Evolutionary conservation across 2,113 vertebrate genomes (phyloP).

Genomic region (Glaucidium brasilianum): DNA sequence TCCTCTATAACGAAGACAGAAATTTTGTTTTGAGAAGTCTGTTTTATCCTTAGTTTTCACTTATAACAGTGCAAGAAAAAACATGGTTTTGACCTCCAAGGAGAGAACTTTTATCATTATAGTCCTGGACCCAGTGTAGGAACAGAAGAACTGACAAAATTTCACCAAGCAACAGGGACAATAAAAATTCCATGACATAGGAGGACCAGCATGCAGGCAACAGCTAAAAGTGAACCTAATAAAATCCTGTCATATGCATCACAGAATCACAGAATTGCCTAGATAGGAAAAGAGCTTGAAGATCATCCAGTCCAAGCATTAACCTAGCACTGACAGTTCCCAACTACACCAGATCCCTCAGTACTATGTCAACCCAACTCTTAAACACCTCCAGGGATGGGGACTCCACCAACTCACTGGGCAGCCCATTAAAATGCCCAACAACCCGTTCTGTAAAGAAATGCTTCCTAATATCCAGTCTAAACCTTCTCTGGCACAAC

Average conservation of each 20-base stretch:
- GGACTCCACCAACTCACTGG: too few relatives aligned
- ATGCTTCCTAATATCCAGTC: too few relatives aligned
- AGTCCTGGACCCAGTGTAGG: neutral
- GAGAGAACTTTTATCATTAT: neutral
- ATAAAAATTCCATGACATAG: neutral
- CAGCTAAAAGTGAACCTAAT: neutral
- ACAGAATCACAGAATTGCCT: too few relatives aligned
- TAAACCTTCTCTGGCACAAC: too few relatives aligned
- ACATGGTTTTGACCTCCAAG: neutral
- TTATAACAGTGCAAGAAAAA: neutral
- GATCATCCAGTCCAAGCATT: too few relatives aligned
- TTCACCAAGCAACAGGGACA: neutral
- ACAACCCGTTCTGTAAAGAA: too few relatives aligned
- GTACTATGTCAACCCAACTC: too few relatives aligned
- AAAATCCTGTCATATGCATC: neutral
- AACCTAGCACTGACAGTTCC: too few relatives aligned
- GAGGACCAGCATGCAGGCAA: neutral
- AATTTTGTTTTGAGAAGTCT: neutral
- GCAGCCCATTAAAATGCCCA: too few relatives aligned
- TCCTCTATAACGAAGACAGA: neutral
- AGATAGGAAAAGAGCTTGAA: too few relatives aligned
- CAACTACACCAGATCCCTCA: too few relatives aligned
- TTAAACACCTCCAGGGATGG: too few relatives aligned
- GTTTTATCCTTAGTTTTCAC: neutral
- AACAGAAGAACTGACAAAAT: neutral